A percentile compares a stretch with the other conserved stretches of the same genome.
phyloP scores from a whole-genome alignment of 2,113 vertebrate genomes.

The Pollimyrus isidori region DNA sequence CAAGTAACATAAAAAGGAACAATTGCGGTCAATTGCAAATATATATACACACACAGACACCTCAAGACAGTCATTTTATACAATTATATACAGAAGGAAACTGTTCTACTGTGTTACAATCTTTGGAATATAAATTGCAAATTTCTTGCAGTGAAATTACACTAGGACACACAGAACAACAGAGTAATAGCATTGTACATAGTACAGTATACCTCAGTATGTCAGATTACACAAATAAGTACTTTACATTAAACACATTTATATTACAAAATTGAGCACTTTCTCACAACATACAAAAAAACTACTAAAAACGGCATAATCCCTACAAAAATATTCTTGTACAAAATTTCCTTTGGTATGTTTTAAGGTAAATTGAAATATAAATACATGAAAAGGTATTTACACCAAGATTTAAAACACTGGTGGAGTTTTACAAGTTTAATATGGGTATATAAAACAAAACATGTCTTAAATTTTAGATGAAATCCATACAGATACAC shows the following conservation, averaged over 20 bases:
- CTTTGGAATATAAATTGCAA: neutral
- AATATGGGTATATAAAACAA: neutral
- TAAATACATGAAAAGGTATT: neutral
- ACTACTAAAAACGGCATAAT: too few species aligned
- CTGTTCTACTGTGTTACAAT: neutral
- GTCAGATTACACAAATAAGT: slow-evolving; percentile 31
- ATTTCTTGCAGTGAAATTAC: neutral
- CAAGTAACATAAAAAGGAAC: neutral
- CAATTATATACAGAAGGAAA: neutral
- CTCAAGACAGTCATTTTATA: neutral
- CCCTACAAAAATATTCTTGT: slow-evolving; percentile 2
- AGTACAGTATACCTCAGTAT: neutral
- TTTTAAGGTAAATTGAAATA: neutral
- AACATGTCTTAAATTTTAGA: neutral
- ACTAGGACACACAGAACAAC: neutral
- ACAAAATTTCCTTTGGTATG: slow-evolving; percentile 1
- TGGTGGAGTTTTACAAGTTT: neutral
- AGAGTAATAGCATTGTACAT: neutral
- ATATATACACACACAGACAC: neutral
- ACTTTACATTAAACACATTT: slow-evolving; percentile 35
- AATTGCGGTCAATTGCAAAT: neutral
- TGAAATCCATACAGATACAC: neutral
- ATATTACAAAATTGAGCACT: neutral
- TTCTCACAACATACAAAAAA: slow-evolving; percentile 1
- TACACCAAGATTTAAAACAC: neutral